Evolutionary conservation across 2,797 vertebrate species (phyloP).

Genomic region (Pterois miles): DNA sequence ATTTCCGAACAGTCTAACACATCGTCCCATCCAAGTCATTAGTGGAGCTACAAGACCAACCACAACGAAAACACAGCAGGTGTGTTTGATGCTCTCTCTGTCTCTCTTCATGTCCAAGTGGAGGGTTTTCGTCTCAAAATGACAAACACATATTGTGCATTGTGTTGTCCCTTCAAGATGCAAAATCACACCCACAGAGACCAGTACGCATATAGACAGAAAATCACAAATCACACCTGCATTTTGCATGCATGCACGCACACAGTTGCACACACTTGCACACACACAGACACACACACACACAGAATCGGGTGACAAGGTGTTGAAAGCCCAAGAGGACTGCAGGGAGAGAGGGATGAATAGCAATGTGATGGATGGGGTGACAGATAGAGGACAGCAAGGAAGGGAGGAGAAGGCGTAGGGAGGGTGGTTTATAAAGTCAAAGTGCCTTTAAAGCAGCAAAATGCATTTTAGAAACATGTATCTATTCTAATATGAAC

Average conservation of each 20-base stretch:
- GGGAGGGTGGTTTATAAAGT: background rate
- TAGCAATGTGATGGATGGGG: slow-evolving; percentile 63
- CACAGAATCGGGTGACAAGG: slow-evolving; percentile 45
- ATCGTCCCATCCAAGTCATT: background rate
- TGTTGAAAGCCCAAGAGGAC: slow-evolving; percentile 63
- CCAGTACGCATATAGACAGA: slow-evolving; percentile 14
- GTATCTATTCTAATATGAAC: background rate
- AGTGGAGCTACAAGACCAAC: slow-evolving; percentile 4
- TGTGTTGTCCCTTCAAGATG: slow-evolving; percentile 35
- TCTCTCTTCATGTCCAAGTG: background rate
- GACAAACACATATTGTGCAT: slow-evolving; percentile 32
- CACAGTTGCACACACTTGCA: background rate
- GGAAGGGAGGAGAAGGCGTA: background rate
- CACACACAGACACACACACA: slow-evolving; percentile 9
- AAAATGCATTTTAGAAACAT: slow-evolving; percentile 19
- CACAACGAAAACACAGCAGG: background rate
- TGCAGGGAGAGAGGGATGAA: slow-evolving; percentile 48
- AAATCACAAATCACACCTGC: slow-evolving; percentile 45
- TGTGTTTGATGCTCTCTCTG: background rate
- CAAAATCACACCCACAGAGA: slow-evolving; percentile 43
- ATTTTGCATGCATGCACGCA: background rate
- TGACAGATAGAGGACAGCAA: slow-evolving; percentile 68
- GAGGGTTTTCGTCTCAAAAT: slow-evolving; percentile 3
- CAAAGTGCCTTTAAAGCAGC: slow-evolving; percentile 24
- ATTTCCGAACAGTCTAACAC: background rate